These are phyloP conservation scores for Dromococcyx pavoninus DNA, from an alignment of 2,797 vertebrate genomes.

Conservation along the genomic window DNA sequence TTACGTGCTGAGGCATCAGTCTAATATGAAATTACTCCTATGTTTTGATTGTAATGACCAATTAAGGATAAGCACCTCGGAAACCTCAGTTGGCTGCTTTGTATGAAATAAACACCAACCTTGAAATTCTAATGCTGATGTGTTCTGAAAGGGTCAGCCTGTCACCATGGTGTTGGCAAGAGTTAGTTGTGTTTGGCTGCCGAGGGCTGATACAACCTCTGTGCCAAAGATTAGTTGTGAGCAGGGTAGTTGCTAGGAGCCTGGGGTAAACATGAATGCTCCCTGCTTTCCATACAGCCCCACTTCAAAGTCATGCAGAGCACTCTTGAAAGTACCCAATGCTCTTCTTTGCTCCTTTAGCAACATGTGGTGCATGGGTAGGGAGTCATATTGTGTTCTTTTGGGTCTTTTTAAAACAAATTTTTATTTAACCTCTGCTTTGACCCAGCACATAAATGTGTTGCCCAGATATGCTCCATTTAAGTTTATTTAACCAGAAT, in stretches of 20 bases:
- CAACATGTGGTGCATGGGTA: not conserved
- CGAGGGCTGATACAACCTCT: not conserved
- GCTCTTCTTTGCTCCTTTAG: not conserved
- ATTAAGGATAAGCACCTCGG: slow-evolving; percentile 49
- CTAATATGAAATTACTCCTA: slow-evolving; percentile 19
- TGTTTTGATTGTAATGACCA: slow-evolving; percentile 51
- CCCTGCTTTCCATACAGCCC: not conserved
- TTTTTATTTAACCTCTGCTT: slow-evolving; percentile 77
- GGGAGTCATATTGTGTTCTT: slow-evolving; percentile 12
- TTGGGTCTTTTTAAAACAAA: slow-evolving; percentile 67
- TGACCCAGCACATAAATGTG: slow-evolving; percentile 71
- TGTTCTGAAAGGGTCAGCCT: not conserved
- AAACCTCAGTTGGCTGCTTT: slow-evolving; percentile 33
- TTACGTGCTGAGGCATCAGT: slow-evolving; percentile 20
- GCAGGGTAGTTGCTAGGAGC: not conserved
- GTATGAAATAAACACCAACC: not conserved
- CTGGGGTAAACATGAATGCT: not conserved
- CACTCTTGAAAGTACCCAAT: not conserved
- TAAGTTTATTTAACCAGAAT: slow-evolving; percentile 77
- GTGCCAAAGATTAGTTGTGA: slow-evolving; percentile 2
- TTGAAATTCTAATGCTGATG: not conserved
- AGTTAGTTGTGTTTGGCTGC: not conserved
- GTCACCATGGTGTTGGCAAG: slow-evolving; percentile 25
- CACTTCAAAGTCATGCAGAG: not conserved
- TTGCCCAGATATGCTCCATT: slow-evolving; percentile 70